Base-by-base conservation (phyloP, 2,113 vertebrate species). In the Heterocephalus glaber region DNA sequence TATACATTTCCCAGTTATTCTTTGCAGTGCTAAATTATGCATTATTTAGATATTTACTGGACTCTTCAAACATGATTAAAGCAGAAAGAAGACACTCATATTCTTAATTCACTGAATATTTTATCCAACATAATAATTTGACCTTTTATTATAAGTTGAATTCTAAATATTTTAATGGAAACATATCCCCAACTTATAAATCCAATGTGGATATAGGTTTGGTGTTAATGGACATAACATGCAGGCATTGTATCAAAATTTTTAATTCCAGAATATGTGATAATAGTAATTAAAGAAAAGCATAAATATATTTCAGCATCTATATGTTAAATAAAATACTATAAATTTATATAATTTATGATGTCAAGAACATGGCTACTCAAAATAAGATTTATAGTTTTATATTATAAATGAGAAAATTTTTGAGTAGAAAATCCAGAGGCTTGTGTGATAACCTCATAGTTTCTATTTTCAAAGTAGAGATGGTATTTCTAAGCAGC, bases 111-210 rank as follows among this genome's bases (percentile, higher is more conserved):
- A 58, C 26, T 47, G 28, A 93, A 72, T 12, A n/a, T 72, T 87
- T 90, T 77, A 81, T 63, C 26, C 90, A 54, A 80, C 85, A 88
- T 94, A 66, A 89, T 28, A 35, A 19, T 79, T 63, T 89, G 19
- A 87, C 7, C 7, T 77, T 90, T 19, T 77, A 13, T 63, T 76
- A 19, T 70, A 77, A 63, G 9, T 58, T 65, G 85, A 70, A 33
- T 93, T 92, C 20, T 96, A 90, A 86, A 74, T 93, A 86, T 72
- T 94, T 88, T 76, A 63, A 79, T 49, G 85, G 26, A 90, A 93
- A 61, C 2, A 7, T 20, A 89, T 47, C 3, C 80, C 22, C 1
- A 94, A 72, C n/a, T 92, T 84, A 76, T 58, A 90, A 88, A 44
- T 70, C 7, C 35, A 76, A 26, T 58, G 11, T 88, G 19, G 65